A percentile compares a stretch with the other conserved stretches of the same genome.
These are phyloP conservation scores for Falco punctatus DNA, from an alignment of 2,113 vertebrate genomes.

Conservation along the genomic window DNA sequence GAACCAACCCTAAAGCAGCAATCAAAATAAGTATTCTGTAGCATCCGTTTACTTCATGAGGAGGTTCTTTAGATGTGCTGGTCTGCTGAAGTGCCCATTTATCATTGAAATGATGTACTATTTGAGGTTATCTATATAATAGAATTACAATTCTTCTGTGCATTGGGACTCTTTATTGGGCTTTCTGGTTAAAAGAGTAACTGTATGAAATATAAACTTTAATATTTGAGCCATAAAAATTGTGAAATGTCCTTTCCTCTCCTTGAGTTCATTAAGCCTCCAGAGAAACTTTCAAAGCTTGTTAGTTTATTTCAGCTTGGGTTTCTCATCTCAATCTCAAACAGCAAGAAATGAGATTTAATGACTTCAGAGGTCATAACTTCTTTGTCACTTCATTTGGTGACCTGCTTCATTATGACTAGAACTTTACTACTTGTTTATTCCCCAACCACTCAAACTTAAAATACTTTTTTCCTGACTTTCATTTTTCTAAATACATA, in stretches of 20 bases:
- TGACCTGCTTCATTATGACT: conserved; percentile 6
- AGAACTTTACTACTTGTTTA: conserved; percentile 16
- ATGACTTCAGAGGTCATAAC: conserved; percentile 38
- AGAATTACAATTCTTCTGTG: not conserved
- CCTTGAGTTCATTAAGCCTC: conserved; percentile 61
- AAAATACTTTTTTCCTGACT: not conserved
- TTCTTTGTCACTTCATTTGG: conserved; percentile 17
- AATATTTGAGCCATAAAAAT: conserved; percentile 53
- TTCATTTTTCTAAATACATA: not conserved
- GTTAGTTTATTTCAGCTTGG: conserved; percentile 53
- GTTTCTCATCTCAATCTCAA: conserved; percentile 51
- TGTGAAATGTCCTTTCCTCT: conserved; percentile 56
- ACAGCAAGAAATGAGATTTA: conserved; percentile 49
- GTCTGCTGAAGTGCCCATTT: not conserved
- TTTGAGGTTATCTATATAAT: not conserved
- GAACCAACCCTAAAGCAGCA: not conserved
- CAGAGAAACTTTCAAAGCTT: conserved; percentile 50
- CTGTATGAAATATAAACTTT: conserved; percentile 49
- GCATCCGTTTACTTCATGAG: not conserved
- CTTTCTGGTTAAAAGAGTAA: conserved; percentile 17
- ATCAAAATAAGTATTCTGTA: not conserved
- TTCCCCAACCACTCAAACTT: not conserved
- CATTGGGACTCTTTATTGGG: not conserved
- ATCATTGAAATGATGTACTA: not conserved
- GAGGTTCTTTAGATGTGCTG: not conserved